Base-by-base conservation (phyloP, 1,140 invertebrate species). In the Drosophila athabasca region DNA sequence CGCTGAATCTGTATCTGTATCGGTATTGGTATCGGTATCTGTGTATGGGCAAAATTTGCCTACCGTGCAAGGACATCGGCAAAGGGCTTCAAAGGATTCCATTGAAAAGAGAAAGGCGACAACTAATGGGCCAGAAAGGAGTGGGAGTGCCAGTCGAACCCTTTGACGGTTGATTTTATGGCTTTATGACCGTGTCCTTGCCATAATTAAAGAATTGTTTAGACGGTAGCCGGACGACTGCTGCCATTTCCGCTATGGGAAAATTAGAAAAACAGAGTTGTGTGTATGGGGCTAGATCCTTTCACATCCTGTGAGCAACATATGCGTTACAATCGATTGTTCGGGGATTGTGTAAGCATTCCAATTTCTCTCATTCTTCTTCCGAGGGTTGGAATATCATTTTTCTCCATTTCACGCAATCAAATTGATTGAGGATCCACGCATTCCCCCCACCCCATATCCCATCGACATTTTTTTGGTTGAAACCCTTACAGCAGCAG, bases 331-430 rank as follows among this genome's bases (percentile, higher is more conserved):
- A 69, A 44, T 69, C 65, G 67, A 69, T 69, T 70, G 64, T 26
- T 48, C 44, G 65, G 35, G 65, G 45, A 41, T 77, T 79, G 69
- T 68, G 66, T 80, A 80, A 81, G 81, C 43, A 80, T 70, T 70
- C 43, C 50, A 60, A 72, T 55, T 73, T 73, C 48, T 53, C 45
- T 52, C 49, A 67, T 67, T 15, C 19, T 26, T 49, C 52, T 49
- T 60, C 22, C 13, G 26, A n/a, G 24, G 58, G 44, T 31, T 61
- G 69, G 62, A 73, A 76, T 84, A 84, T 84, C 75, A 79, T 85
- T 84, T 84, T 84, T 84, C 80, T 74, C 64, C 65, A 83, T 84
- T 84, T 84, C 81, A 84, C 81, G 80, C 81, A 84, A 84, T 84
- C 75, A 79, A 83, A 70, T 66, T 78, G 64, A 70, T 70, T 69